These are phyloP conservation scores for Glareola pratincola DNA, from an alignment of 2,113 vertebrate species.

Conservation along the genomic window DNA sequence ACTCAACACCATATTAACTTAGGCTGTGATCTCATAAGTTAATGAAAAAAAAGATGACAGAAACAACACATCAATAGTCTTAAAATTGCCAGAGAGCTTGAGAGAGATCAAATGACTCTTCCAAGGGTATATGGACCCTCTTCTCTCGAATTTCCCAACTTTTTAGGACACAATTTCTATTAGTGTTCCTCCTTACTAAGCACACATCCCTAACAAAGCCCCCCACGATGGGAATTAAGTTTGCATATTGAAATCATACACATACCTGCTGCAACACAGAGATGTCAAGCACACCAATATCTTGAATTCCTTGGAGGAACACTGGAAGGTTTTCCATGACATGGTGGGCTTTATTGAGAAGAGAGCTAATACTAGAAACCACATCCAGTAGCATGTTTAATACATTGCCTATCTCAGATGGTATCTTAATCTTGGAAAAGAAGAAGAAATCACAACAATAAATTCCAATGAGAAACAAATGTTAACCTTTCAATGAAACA, in stretches of 20 bases:
- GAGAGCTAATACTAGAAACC: slow-evolving; percentile 54
- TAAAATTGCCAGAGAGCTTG: neutral
- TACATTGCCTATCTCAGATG: slow-evolving; percentile 4
- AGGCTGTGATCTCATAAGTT: neutral
- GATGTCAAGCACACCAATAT: neutral
- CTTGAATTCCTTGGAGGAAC: slow-evolving; percentile 49
- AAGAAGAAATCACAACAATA: neutral
- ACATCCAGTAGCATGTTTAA: slow-evolving; percentile 61
- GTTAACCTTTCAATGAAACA: neutral
- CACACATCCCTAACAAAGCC: neutral
- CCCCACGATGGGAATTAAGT: neutral
- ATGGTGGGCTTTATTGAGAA: slow-evolving; percentile 45
- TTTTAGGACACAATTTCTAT: neutral
- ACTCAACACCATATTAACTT: neutral
- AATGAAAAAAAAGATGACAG: neutral
- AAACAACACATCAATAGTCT: neutral
- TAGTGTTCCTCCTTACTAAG: neutral
- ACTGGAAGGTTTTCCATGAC: slow-evolving; percentile 45
- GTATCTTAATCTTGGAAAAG: slow-evolving; percentile 46
- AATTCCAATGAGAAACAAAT: neutral
- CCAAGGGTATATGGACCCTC: neutral
- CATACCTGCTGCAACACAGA: slow-evolving; percentile 43
- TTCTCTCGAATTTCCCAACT: neutral
- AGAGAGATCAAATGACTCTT: neutral
- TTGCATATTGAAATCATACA: neutral